These are phyloP conservation scores for Zaprionus gabonicus DNA, from an alignment of 1,140 invertebrate species.

Conservation along the genomic window DNA sequence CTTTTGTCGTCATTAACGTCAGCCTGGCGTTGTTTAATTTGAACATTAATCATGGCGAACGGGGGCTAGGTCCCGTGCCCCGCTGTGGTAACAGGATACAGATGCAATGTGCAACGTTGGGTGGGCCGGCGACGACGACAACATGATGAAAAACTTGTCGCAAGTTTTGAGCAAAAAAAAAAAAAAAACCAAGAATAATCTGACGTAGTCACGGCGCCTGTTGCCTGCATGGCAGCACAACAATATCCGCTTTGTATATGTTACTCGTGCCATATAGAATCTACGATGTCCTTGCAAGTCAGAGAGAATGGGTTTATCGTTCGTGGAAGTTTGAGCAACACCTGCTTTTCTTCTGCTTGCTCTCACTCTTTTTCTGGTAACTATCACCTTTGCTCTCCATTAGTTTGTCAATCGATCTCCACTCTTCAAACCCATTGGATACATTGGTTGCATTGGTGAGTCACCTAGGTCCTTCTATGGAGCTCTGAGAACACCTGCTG, in stretches of 20 bases:
- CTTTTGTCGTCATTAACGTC: constrained; percentile 79
- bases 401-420: no score
- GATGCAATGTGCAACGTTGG: constrained; percentile 39
- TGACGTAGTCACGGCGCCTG: constrained; percentile 3
- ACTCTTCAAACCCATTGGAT: no score
- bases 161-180: constrained; percentile 30
- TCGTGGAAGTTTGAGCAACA: not conserved
- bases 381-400: no score
- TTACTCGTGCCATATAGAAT: not conserved
- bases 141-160: constrained; percentile 55
- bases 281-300: not conserved
- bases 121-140: constrained; percentile 21
- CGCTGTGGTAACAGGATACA: constrained; percentile 41
- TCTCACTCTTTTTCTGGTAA: no score
- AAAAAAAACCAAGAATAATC: not conserved
- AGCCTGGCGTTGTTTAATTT: constrained; percentile 75
- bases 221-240: not conserved
- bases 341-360: not conserved
- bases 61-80: not conserved
- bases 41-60: constrained; percentile 71
- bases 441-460: no score
- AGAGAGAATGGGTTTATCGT: not conserved
- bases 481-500: constrained; percentile 22
- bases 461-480: not conserved
- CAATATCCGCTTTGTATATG: not conserved